Base-by-base conservation (phyloP, 92 coral and sea anemone species). In the Phenganax stokvisi region DNA sequence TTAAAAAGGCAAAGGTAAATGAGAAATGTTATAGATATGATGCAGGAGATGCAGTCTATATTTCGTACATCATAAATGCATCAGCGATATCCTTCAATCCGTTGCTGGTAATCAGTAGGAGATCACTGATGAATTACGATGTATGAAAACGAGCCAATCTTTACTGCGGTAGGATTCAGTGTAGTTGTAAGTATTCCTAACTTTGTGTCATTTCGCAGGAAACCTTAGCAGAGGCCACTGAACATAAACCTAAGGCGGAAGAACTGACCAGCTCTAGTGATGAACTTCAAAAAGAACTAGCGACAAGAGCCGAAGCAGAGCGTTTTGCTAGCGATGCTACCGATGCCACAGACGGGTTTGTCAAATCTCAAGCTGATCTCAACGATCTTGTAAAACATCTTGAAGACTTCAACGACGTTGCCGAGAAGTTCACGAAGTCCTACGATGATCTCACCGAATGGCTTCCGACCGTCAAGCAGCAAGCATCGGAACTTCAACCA, bases 401-500 rank as follows among this genome's bases (percentile, higher is more conserved):
- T 29, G 92, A 92, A 60, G 90, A 94, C 27, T 93, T 90, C 87
- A 83, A 87, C 71, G 79, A 85, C 59, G 86, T 88, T 77, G 96
- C 97, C 9, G 87, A 88, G 61, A 90, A 88, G 81, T 94, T 94
- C 87, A 88, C 92, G 59, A 87, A 86, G n/a, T 87, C 90, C 9
- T 84, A 90, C 77, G 79, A 89, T 13, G 97, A 90, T 70, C 84
- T 94, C 11, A 91, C 90, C 81, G 90, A 87, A 44, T 92, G 98
- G 98, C 74, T 94, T 66, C 97, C 98, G 13, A 92, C 74, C 52
- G 90, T 83, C 54, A 85, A 81, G 68, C 92, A 94, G 70, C 92
- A 87, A 61, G 85, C 90, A 70, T 89, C 96, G 64, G 87, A 82
- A 75, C 90, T 92, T 71, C 82, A 92, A 51, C 98, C 98, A 86